Percentiles rank a stretch among this genome's conserved stretches.
These are phyloP conservation scores for Simalia tracyae DNA, from an alignment of 2,797 vertebrate species.

Conservation along the genomic window DNA sequence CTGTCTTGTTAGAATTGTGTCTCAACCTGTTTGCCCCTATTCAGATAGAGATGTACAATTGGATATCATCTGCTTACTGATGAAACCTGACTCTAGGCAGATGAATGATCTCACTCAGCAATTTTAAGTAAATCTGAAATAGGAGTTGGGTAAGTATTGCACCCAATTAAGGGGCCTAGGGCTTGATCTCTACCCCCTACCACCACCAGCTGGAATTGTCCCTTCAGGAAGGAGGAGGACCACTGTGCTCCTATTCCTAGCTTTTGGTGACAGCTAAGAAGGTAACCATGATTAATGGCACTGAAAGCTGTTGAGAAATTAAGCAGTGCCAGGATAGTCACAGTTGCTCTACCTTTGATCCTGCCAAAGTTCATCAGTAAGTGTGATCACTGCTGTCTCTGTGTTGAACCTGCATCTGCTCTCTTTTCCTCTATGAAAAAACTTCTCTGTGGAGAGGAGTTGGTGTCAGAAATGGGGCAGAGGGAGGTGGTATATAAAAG, in stretches of 20 bases:
- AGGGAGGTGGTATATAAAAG: background rate
- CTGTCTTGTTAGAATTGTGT: background rate
- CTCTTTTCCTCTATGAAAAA: background rate
- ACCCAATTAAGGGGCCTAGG: background rate
- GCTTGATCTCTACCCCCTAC: background rate
- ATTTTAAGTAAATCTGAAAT: background rate
- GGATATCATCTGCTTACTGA: background rate
- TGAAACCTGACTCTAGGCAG: background rate
- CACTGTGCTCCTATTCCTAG: background rate
- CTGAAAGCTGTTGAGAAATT: background rate
- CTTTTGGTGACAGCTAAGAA: background rate
- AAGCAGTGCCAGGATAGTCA: background rate
- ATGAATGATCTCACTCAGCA: background rate
- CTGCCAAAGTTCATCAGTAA: background rate
- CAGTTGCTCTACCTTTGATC: background rate
- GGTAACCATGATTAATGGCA: background rate
- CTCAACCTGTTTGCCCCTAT: background rate
- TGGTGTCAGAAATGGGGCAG: background rate
- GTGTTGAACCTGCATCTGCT: background rate
- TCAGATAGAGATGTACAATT: background rate
- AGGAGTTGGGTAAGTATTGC: background rate
- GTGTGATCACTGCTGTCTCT: background rate
- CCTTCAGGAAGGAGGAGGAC: background rate
- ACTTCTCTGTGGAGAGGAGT: background rate
- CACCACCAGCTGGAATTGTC: background rate